These are phyloP conservation scores for Pherbina coryleti DNA, from an alignment of 2,888 invertebrate genomes.

Conservation along the genomic window DNA sequence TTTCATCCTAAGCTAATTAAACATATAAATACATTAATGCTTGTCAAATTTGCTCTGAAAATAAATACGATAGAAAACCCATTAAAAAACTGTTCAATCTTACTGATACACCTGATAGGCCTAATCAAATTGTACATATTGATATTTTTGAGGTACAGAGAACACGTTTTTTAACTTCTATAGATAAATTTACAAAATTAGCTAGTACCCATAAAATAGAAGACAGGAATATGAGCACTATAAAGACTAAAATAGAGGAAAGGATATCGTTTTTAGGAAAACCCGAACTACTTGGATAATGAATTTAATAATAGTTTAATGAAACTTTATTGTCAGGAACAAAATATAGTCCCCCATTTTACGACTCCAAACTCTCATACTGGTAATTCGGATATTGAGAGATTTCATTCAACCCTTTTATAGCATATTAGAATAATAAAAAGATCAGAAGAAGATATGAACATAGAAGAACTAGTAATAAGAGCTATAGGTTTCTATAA, in stretches of 20 bases:
- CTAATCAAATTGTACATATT: constrained; percentile 20
- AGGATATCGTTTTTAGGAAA: constrained; percentile 37
- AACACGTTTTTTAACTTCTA: constrained; percentile 33
- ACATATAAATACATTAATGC: constrained; percentile 23
- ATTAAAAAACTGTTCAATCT: constrained; percentile 24
- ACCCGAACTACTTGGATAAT: constrained; percentile 38
- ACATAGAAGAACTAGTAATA: constrained; percentile 27
- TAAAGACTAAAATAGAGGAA: constrained; percentile 31
- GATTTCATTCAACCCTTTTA: constrained; percentile 29
- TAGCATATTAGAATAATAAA: constrained; percentile 33
- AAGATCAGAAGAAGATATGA: constrained; percentile 10
- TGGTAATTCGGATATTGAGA: constrained; percentile 32
- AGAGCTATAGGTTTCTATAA: constrained; percentile 31
- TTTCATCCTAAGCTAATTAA: constrained; percentile 35
- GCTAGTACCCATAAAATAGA: constrained; percentile 25
- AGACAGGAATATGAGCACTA: constrained; percentile 39
- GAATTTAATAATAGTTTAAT: constrained; percentile 41
- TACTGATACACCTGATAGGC: constrained; percentile 17
- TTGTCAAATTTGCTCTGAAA: constrained; percentile 21
- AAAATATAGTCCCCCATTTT: constrained; percentile 29
- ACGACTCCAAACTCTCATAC: constrained; percentile 43
- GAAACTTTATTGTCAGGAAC: constrained; percentile 32
- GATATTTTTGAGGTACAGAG: constrained; percentile 19
- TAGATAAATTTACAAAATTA: constrained; percentile 43
- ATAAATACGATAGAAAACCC: constrained; percentile 32